Base-by-base conservation (phyloP, 2,797 vertebrate genomes). In the Artibeus lituratus region DNA sequence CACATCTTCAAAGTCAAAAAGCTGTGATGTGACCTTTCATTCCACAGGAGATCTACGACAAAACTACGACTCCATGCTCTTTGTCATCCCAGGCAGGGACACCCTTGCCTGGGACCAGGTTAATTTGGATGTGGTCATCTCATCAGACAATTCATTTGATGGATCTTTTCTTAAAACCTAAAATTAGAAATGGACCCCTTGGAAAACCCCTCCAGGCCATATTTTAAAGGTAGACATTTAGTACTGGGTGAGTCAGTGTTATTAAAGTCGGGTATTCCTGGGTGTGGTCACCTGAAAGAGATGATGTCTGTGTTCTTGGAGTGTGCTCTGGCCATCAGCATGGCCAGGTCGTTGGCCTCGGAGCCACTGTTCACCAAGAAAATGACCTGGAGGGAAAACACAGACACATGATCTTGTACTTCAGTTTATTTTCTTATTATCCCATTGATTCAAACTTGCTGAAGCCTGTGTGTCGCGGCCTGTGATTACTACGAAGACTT, bases 301-400 rank as follows among this genome's bases (percentile, higher is more conserved):
- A 99, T 98, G 96, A 99, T 98, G 96, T 99, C 99, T 49, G 98
- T 99, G 97, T 99, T 99, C 49, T 98, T 98, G 1, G 99, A 99
- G 96, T 99, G 97, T 2, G 99, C 90, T 87, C 99, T 99, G 90
- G 99, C 99, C 99, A 99, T 99, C 90, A 99, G 76, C 98, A 99
- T 98, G 0, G 99, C 99, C 67, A 99, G 96, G 87, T 99, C 99
- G 18, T 99, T 99, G 89, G 99, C 99, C 97, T 99, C 99, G 0
- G 99, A 99, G 90, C 99, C 99, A 0, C 99, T 99, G 98, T 99
- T 99, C 69, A 99, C 99, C 74, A 99, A 97, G 98, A 99, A 99
- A 95, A 99, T 94, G 80, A 99, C 99, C 99, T 99, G 77, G 42
- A 94, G 80, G 94, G 57, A 96, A 94, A 76, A 77, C 42, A 7